Percentiles rank a stretch among this genome's conserved stretches.
These are phyloP conservation scores for Scopus umbretta DNA, from an alignment of 2,113 vertebrate genomes.

Conservation along the genomic window DNA sequence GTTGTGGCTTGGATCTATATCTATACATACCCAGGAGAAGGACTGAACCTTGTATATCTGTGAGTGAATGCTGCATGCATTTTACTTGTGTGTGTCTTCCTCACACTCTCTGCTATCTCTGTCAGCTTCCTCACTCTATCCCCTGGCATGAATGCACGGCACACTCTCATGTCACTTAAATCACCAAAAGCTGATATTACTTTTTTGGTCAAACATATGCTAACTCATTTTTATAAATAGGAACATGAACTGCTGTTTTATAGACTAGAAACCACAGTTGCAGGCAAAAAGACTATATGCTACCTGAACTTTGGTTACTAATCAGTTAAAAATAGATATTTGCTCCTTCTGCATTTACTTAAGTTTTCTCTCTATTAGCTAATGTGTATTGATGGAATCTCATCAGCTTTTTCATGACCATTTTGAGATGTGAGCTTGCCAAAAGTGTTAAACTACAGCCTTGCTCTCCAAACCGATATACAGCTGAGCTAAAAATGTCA, in stretches of 20 bases:
- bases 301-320: slow-evolving; percentile 7
- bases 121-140: neutral
- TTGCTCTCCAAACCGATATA: slow-evolving; percentile 28
- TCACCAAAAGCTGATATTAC: neutral
- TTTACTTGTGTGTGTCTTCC: neutral
- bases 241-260: neutral
- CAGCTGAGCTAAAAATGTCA: slow-evolving; percentile 54
- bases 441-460: slow-evolving; percentile 26
- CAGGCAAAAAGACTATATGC: neutral
- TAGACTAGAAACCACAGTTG: neutral
- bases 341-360: slow-evolving; percentile 29
- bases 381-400: slow-evolving; percentile 44
- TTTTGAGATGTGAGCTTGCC: slow-evolving; percentile 47
- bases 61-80: neutral
- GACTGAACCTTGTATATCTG: neutral
- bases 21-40: neutral
- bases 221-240: neutral
- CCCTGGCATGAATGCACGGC: neutral
- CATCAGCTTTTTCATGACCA: slow-evolving; percentile 38
- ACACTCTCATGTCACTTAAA: neutral
- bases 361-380: slow-evolving; percentile 49
- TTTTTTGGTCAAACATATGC: neutral
- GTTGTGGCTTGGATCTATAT: neutral
- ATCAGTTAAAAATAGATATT: slow-evolving; percentile 35
- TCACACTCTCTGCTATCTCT: neutral